Conservation (phyloP, 2,888 invertebrate species). For the Melipona beecheii region DNA sequence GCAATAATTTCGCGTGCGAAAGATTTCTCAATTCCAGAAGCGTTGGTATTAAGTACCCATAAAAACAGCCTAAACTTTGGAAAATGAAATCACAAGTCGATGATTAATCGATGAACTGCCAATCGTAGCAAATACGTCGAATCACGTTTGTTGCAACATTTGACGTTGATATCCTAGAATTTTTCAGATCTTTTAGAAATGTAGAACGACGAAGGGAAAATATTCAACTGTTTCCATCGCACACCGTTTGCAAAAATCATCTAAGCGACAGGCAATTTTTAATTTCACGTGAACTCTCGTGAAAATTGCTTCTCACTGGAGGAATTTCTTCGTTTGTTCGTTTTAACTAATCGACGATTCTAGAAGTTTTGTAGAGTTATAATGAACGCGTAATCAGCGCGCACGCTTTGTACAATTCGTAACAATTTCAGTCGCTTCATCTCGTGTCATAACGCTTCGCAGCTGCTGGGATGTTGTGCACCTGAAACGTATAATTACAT, state of each 20-base stretch:
- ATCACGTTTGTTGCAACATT: no score
- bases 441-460: slow-evolving; percentile 8
- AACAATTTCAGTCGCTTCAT: slow-evolving; percentile 16
- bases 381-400: slow-evolving; percentile 19
- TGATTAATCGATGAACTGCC: not conserved
- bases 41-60: not conserved
- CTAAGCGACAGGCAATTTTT: no score
- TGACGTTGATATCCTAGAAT: not conserved
- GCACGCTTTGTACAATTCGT: slow-evolving; percentile 11
- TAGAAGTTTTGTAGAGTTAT: not conserved
- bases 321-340: no score
- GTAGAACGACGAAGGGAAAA: no score
- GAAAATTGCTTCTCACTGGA: not conserved
- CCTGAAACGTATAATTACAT: slow-evolving; percentile 27
- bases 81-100: not conserved
- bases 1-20: not conserved
- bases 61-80: no score
- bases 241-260: no score
- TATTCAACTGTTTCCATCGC: no score
- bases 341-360: not conserved
- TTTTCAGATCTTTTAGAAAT: not conserved
- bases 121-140: no score
- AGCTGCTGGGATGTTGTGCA: not conserved
- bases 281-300: not conserved
- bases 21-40: no score